Conservation (phyloP, 2,888 invertebrate genomes). For the Aquatica leii region DNA sequence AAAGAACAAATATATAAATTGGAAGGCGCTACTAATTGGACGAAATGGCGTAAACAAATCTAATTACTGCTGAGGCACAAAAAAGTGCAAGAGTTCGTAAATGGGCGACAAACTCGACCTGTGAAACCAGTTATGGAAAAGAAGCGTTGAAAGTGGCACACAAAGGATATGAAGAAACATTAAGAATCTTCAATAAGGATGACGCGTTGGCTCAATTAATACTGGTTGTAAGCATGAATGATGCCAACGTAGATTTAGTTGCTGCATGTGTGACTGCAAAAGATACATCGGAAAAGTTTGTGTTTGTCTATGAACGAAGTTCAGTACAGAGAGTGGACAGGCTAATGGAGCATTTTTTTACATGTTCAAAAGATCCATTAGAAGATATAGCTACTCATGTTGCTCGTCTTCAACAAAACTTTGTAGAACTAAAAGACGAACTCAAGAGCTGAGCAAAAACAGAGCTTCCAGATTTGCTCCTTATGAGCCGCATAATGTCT, state of each 20-base stretch:
- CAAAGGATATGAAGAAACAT: no score
- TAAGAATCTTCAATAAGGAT: no score
- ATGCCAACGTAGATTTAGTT: constrained; percentile 3
- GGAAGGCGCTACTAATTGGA: no score
- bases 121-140: no score
- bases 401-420: background rate
- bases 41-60: no score
- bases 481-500: no score
- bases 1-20: no score
- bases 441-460: background rate
- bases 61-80: no score
- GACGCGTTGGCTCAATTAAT: no score
- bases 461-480: background rate
- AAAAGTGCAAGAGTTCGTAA: no score
- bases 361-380: background rate
- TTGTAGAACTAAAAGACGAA: background rate
- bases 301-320: constrained; percentile 4
- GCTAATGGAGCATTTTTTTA: background rate
- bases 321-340: background rate
- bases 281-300: background rate
- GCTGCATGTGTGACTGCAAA: background rate
- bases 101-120: no score
- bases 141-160: no score
- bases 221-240: background rate
- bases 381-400: background rate